A percentile compares a stretch with the other conserved stretches of the same genome.
phyloP scores from a whole-genome alignment of 53 echinoderm and acorn worm genomes.

The Antedon mediterranea region DNA sequence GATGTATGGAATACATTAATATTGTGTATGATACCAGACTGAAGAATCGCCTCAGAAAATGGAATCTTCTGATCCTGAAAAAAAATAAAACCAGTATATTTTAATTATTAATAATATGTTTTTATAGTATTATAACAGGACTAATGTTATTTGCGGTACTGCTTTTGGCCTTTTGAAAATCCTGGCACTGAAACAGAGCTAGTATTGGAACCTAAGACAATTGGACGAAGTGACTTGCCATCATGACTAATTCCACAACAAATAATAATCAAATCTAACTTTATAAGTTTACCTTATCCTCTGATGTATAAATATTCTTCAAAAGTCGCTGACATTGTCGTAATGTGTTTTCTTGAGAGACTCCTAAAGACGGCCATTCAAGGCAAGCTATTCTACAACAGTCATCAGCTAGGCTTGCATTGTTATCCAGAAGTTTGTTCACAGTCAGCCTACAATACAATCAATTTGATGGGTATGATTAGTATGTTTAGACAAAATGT shows the following conservation, averaged over 20 bases:
- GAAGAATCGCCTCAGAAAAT: not conserved
- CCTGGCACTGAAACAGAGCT: too few species aligned
- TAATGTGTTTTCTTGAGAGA: not conserved
- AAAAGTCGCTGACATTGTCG: not conserved
- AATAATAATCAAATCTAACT: too few species aligned
- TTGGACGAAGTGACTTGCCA: too few species aligned
- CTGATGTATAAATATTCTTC: not conserved
- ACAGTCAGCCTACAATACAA: constrained; percentile 20
- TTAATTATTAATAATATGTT: too few species aligned
- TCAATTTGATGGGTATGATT: not conserved
- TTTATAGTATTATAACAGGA: too few species aligned
- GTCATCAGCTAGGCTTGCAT: constrained; percentile 36
- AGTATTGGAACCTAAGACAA: too few species aligned
- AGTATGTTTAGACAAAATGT: too few species aligned
- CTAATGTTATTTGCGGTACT: too few species aligned
- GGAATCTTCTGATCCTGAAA: not conserved
- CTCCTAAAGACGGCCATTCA: constrained; percentile 49
- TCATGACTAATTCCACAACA: too few species aligned
- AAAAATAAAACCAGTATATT: too few species aligned
- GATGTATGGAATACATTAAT: not conserved
- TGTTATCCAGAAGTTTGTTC: constrained; percentile 22
- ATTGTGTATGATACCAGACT: not conserved
- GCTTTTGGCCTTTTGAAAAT: too few species aligned
- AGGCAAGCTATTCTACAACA: constrained; percentile 50
- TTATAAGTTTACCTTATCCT: not conserved